Percentiles rank a stretch among this genome's conserved stretches.
phyloP scores from a whole-genome alignment of 2,888 invertebrate genomes.

The Chrysodeixis includens region DNA sequence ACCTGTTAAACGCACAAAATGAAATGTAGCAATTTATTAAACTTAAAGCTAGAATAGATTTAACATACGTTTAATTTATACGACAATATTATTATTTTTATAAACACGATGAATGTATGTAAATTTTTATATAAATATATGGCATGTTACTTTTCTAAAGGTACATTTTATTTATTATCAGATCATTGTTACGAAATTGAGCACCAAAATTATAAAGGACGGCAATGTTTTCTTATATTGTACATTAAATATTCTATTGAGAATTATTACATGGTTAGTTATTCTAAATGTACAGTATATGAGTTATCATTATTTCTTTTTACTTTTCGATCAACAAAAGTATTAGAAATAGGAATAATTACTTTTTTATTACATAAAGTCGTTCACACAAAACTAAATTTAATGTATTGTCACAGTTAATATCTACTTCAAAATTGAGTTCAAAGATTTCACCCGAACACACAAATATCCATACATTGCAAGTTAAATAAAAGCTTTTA shows the following conservation, averaged over 20 bases:
- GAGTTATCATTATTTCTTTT: not conserved
- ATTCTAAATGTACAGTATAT: not conserved
- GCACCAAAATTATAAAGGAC: slow-evolving; percentile 65
- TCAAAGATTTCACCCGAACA: no score
- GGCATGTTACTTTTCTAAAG: slow-evolving; percentile 87
- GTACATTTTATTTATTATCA: slow-evolving; percentile 64
- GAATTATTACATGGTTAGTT: not conserved
- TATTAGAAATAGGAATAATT: not conserved
- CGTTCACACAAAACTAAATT: not conserved
- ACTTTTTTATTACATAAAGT: not conserved
- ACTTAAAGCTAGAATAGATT: slow-evolving; percentile 56
- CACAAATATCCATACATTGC: no score
- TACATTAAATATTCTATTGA: slow-evolving; percentile 26
- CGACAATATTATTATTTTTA: slow-evolving; percentile 65
- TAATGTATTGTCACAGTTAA: not conserved
- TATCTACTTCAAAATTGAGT: no score
- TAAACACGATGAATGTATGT: slow-evolving; percentile 71
- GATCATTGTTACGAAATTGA: slow-evolving; percentile 60
- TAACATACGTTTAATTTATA: slow-evolving; percentile 64
- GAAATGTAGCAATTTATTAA: slow-evolving; percentile 78
- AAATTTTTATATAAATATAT: slow-evolving; percentile 84
- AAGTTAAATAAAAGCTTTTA: no score
- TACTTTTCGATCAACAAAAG: not conserved
- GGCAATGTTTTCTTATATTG: slow-evolving; percentile 51
- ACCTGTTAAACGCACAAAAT: slow-evolving; percentile 72